Evolutionary conservation across 2,113 vertebrate species (phyloP).

Genomic region (Rostratula benghalensis): DNA sequence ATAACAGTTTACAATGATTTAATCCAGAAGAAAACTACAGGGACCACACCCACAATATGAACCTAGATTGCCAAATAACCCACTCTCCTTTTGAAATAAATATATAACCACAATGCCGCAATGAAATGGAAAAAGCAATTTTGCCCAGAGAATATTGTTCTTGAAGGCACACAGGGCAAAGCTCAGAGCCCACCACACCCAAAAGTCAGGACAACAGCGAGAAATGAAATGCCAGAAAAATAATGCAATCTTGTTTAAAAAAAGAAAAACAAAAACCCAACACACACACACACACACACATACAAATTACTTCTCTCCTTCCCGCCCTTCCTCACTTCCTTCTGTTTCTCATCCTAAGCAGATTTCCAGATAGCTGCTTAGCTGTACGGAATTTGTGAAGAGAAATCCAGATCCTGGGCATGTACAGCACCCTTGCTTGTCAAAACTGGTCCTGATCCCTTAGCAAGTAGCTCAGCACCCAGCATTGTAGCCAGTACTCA

Average conservation of each 20-base stretch:
- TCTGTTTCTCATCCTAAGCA: conserved; percentile 34
- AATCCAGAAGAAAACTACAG: conserved; percentile 17
- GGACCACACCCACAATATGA: conserved; percentile 1
- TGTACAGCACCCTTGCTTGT: background rate
- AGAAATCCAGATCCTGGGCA: conserved; percentile 35
- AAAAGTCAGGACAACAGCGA: background rate
- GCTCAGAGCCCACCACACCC: conserved; percentile 31
- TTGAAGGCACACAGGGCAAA: conserved; percentile 39
- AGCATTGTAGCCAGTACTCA: background rate
- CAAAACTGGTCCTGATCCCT: background rate
- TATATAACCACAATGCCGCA: conserved; percentile 28
- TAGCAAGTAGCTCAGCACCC: background rate
- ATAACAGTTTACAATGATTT: background rate
- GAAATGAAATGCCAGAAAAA: conserved; percentile 26
- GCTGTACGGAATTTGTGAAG: conserved; percentile 28
- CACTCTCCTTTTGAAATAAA: conserved; percentile 18
- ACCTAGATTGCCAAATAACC: conserved; percentile 36
- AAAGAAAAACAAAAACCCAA: background rate
- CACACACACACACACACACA: background rate
- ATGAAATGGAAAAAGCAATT: conserved; percentile 44
- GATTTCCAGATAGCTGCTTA: conserved; percentile 54
- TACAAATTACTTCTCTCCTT: background rate
- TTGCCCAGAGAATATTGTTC: conserved; percentile 18
- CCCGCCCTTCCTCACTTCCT: background rate
- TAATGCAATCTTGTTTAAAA: background rate